A percentile compares a stretch with the other conserved stretches of the same genome.
phyloP scores from a whole-genome alignment of 2,113 vertebrate genomes.

The Colinus virginianus region DNA sequence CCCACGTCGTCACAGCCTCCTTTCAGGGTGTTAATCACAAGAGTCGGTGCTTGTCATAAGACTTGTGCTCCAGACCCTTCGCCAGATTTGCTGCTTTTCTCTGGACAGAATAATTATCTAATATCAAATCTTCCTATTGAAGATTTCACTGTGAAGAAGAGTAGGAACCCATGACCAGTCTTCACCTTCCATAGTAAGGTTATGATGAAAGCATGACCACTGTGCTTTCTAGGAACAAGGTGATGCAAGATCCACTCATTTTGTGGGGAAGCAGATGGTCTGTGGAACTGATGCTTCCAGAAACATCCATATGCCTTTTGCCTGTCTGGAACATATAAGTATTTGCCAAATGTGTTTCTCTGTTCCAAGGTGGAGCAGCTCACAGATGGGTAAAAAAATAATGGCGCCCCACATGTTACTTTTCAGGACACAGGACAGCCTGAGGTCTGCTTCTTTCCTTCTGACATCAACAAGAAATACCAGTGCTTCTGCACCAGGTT shows the following conservation, averaged over 20 bases:
- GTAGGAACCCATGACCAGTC: neutral
- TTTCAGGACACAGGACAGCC: conserved; percentile 25
- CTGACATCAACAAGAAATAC: conserved; percentile 34
- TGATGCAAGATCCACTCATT: neutral
- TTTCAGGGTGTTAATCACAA: no score
- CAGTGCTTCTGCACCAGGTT: conserved; percentile 4
- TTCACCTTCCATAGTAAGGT: neutral
- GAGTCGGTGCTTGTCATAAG: no score
- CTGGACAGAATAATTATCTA: neutral
- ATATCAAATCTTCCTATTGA: neutral
- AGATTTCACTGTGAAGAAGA: neutral
- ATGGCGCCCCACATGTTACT: neutral
- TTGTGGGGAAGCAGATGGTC: neutral
- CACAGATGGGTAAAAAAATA: neutral
- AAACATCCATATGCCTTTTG: neutral
- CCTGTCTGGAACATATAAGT: neutral
- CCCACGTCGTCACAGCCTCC: no score
- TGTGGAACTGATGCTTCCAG: neutral
- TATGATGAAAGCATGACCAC: neutral
- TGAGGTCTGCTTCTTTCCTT: conserved; percentile 35
- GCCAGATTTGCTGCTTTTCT: no score
- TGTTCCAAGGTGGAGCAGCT: neutral
- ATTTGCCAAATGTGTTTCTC: neutral
- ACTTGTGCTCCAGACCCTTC: no score
- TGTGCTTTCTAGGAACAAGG: neutral